phyloP scores from a whole-genome alignment of 1,140 invertebrate genomes.

The Armadillidium nasatum region DNA sequence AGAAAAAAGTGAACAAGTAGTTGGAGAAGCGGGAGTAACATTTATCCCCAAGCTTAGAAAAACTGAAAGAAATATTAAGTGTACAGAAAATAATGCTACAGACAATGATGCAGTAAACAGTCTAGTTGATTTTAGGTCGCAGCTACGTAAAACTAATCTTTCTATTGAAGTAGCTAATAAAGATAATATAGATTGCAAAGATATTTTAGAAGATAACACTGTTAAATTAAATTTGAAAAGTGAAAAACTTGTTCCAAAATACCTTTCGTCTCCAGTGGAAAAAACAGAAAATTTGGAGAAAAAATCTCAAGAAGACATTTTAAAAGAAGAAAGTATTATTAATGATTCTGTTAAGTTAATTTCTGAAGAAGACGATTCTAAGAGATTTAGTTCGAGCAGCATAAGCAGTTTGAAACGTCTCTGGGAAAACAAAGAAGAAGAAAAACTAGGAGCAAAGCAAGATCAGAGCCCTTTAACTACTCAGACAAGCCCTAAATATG shows the following conservation, averaged over 20 bases:
- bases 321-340: conserved; percentile 48
- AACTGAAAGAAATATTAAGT: conserved; percentile 48
- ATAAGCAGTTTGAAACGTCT: conserved; percentile 87
- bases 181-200: neutral
- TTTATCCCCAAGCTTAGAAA: conserved; percentile 56
- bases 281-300: conserved; percentile 44
- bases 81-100: conserved; percentile 55
- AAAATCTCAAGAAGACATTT: conserved; percentile 53
- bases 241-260: conserved; percentile 23
- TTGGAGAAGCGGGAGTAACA: conserved; percentile 51
- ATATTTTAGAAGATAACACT: neutral
- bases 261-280: conserved; percentile 44
- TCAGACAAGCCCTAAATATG: conserved; percentile 75
- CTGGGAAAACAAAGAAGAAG: conserved; percentile 63
- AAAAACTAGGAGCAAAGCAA: conserved; percentile 32
- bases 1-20: conserved; percentile 36
- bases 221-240: neutral
- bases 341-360: neutral
- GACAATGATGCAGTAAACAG: conserved; percentile 45
- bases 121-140: conserved; percentile 70
- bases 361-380: conserved; percentile 68
- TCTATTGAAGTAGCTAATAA: conserved; percentile 24
- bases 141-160: conserved; percentile 71
- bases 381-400: conserved; percentile 83
- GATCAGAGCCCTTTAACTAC: conserved; percentile 46